phyloP scores from a whole-genome alignment of 2,113 vertebrate genomes.

The Pleuronectes platessa region DNA sequence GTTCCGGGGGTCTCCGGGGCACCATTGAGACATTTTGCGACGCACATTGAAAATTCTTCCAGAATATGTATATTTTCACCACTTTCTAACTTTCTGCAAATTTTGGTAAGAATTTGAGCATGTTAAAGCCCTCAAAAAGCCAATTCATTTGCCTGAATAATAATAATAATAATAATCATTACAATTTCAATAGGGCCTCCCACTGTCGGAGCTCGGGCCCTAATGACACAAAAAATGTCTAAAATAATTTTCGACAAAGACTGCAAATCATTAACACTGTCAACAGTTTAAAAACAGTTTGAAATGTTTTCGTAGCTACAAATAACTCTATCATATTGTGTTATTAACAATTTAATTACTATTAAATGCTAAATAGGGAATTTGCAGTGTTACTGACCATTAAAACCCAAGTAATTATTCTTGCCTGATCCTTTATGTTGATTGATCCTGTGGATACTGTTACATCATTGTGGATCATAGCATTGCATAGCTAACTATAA shows the following conservation, averaged over 20 bases:
- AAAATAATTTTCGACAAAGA: neutral
- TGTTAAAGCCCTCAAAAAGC: too few relatives aligned
- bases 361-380: neutral
- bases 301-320: neutral
- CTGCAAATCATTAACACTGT: neutral
- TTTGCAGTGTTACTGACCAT: neutral
- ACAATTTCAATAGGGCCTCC: too few relatives aligned
- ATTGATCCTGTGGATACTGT: neutral
- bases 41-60: too few relatives aligned
- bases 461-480: neutral
- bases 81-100: too few relatives aligned
- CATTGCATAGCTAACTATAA: neutral
- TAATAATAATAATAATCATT: too few relatives aligned
- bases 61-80: too few relatives aligned
- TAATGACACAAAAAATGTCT: too few relatives aligned
- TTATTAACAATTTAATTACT: neutral
- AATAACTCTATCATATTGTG: neutral
- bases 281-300: neutral
- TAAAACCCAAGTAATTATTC: neutral
- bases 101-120: too few relatives aligned
- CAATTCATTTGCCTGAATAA: too few relatives aligned
- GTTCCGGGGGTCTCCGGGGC: too few relatives aligned
- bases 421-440: neutral
- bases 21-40: too few relatives aligned
- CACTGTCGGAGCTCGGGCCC: too few relatives aligned